These are phyloP conservation scores for Hemiscyllium ocellatum DNA, from an alignment of 2,113 vertebrate genomes.

Conservation along the genomic window DNA sequence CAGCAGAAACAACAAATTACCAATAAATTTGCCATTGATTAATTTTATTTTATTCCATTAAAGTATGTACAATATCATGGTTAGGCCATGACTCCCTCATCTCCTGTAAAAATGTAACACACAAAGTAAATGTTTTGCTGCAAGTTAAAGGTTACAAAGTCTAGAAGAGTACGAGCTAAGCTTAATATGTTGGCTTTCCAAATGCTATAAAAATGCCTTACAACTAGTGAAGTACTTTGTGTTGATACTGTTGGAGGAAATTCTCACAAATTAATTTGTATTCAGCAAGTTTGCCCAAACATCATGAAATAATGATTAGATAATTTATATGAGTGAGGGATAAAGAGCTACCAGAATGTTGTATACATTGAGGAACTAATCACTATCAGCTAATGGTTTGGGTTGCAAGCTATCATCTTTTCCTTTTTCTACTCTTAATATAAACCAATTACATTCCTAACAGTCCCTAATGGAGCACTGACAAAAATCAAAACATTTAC, in stretches of 20 bases:
- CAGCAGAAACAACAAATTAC: neutral
- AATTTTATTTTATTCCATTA: conserved; percentile 6
- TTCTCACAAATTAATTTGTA: no score
- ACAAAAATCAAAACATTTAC: no score
- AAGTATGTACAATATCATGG: neutral
- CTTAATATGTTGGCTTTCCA: neutral
- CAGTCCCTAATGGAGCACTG: no score
- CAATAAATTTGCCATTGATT: neutral
- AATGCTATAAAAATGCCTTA: neutral
- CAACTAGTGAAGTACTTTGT: neutral
- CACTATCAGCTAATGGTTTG: no score
- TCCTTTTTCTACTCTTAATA: no score
- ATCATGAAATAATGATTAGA: no score
- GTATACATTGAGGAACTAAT: no score
- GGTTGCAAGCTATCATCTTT: no score
- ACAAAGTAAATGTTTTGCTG: neutral
- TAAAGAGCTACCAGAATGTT: no score
- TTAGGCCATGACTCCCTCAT: neutral
- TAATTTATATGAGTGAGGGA: no score
- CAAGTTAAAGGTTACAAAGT: neutral
- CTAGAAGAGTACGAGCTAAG: neutral
- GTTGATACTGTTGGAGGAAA: neutral
- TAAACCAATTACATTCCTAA: no score
- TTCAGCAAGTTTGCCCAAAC: no score
- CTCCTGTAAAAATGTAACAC: neutral